A percentile compares a stretch with the other conserved stretches of the same genome.
These are phyloP conservation scores for Calephelis perditalis DNA, from an alignment of 2,888 invertebrate species.

Conservation along the genomic window DNA sequence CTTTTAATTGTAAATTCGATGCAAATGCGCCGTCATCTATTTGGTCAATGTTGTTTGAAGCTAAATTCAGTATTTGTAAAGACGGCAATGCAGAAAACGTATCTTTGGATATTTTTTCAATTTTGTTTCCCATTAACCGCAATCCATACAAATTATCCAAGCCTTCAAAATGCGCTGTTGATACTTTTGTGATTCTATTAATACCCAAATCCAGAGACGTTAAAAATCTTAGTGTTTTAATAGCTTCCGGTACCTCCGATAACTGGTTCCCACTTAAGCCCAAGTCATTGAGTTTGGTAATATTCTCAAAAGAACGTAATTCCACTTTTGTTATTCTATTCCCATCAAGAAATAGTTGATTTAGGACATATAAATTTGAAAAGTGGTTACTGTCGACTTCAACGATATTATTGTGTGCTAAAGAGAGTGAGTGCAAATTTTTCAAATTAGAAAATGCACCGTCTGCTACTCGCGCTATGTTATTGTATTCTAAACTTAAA, in stretches of 20 bases:
- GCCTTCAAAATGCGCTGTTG: conserved; percentile 84
- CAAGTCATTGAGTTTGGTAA: conserved; percentile 87
- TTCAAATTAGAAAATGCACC: conserved; percentile 86
- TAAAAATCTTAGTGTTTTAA: conserved; percentile 83
- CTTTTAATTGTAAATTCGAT: conserved; percentile 84
- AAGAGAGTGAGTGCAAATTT: conserved; percentile 86
- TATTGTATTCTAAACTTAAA: conserved; percentile 85
- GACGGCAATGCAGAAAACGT: conserved; percentile 84
- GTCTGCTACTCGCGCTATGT: conserved; percentile 82
- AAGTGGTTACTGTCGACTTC: conserved; percentile 84
- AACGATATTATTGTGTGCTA: conserved; percentile 84
- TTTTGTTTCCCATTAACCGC: conserved; percentile 88
- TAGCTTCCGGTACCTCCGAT: conserved; percentile 83
- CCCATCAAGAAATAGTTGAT: conserved; percentile 85
- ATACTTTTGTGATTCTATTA: conserved; percentile 86
- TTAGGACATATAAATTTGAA: conserved; percentile 84
- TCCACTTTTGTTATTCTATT: conserved; percentile 85
- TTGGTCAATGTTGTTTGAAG: conserved; percentile 86
- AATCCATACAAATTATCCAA: conserved; percentile 86
- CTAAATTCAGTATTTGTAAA: conserved; percentile 87
- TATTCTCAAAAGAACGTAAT: conserved; percentile 85
- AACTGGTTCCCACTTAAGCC: conserved; percentile 86
- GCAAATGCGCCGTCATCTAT: conserved; percentile 88
- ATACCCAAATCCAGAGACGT: conserved; percentile 89
- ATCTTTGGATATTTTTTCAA: conserved; percentile 85